A percentile compares a stretch with the other conserved stretches of the same genome.
phyloP scores from a whole-genome alignment of 1,140 invertebrate genomes.

The Saccostrea glomerata region DNA sequence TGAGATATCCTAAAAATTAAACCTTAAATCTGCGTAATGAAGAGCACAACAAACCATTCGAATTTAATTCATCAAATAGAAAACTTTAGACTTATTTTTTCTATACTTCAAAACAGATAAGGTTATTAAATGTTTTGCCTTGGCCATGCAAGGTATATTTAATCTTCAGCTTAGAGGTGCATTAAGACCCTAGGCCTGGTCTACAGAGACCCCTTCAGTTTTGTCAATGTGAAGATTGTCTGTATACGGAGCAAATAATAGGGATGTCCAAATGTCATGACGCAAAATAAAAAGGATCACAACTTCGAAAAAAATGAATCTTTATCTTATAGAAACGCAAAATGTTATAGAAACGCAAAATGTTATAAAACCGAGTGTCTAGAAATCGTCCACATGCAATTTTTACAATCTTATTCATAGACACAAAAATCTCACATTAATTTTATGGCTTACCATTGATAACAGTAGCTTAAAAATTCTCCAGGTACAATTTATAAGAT shows the following conservation, averaged over 20 bases:
- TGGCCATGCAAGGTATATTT: background rate
- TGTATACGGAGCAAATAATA: no score
- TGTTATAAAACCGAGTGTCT: background rate
- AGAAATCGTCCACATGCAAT: background rate
- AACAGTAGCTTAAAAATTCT: background rate
- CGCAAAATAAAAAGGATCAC: background rate
- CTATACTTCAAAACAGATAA: background rate
- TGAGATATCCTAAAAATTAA: background rate
- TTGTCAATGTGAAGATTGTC: background rate
- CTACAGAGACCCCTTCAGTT: background rate
- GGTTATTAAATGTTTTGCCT: constrained; percentile 11
- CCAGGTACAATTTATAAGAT: background rate
- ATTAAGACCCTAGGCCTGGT: background rate
- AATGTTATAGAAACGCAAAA: background rate
- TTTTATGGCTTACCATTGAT: constrained; percentile 6
- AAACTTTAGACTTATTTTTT: constrained; percentile 15
- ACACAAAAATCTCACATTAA: background rate
- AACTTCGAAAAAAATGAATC: background rate
- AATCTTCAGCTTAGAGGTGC: constrained; percentile 24
- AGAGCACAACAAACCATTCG: background rate
- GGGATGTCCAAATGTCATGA: background rate
- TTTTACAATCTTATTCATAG: background rate
- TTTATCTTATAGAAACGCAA: background rate
- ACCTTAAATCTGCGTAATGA: background rate
- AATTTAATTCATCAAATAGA: constrained; percentile 10